Percentiles rank a stretch among this genome's conserved stretches.
These are phyloP conservation scores for Steinernema hermaphroditum DNA, from an alignment of 2,888 invertebrate species.

Conservation along the genomic window DNA sequence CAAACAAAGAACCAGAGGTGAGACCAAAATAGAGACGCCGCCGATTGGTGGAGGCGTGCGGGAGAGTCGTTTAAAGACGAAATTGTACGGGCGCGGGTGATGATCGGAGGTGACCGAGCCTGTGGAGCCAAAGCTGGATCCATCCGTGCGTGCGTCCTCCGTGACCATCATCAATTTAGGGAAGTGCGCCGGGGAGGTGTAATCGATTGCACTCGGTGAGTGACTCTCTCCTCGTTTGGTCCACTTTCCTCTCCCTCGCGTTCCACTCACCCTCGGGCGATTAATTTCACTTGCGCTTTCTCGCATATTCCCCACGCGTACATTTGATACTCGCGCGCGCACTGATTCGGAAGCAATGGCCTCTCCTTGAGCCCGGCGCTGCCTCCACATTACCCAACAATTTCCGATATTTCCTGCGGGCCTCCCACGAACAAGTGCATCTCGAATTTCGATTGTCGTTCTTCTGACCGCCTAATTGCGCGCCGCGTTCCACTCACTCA, in stretches of 20 bases:
- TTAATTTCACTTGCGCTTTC: slow-evolving; percentile 35
- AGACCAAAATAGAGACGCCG: slow-evolving; percentile 17
- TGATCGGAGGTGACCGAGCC: neutral
- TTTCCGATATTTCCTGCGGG: slow-evolving; percentile 30
- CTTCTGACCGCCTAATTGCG: slow-evolving; percentile 24
- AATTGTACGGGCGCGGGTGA: neutral
- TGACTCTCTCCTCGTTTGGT: slow-evolving; percentile 30
- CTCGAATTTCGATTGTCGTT: slow-evolving; percentile 28
- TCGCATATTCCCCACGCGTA: slow-evolving; percentile 31
- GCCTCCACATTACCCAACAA: slow-evolving; percentile 30
- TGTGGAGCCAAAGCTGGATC: neutral
- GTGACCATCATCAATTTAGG: slow-evolving; percentile 33
- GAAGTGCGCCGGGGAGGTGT: slow-evolving; percentile 33
- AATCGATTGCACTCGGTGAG: slow-evolving; percentile 34
- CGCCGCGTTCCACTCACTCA: slow-evolving; percentile 21
- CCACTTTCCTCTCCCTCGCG: slow-evolving; percentile 33
- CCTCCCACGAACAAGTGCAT: slow-evolving; percentile 27
- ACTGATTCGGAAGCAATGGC: slow-evolving; percentile 28
- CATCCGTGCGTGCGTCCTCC: neutral
- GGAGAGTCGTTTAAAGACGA: neutral
- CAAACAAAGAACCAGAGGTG: neutral
- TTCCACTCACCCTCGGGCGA: slow-evolving; percentile 27
- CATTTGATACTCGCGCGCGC: slow-evolving; percentile 28
- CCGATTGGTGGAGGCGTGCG: neutral
- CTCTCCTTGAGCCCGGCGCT: slow-evolving; percentile 12